Percentiles rank a stretch among this genome's conserved stretches.
These are phyloP conservation scores for Aphidius gifuensis DNA, from an alignment of 1,140 invertebrate species.

Conservation along the genomic window DNA sequence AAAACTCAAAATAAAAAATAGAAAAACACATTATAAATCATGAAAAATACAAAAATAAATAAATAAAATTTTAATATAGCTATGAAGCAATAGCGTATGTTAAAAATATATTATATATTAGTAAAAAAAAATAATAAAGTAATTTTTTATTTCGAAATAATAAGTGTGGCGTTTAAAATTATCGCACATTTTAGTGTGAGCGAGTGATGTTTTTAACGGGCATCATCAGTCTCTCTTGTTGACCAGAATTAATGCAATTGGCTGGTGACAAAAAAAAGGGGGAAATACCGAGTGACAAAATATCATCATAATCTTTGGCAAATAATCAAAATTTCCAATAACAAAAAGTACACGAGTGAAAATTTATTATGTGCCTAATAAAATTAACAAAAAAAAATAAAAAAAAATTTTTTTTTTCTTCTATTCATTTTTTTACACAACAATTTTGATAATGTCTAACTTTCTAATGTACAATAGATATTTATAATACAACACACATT, in stretches of 20 bases:
- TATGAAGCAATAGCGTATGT: too few species aligned
- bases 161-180: constrained; percentile 20
- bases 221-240: neutral
- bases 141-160: constrained; percentile 20
- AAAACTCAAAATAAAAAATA: neutral
- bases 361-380: neutral
- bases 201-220: constrained; percentile 19
- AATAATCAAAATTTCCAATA: constrained; percentile 13
- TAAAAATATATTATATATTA: neutral
- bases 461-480: too few species aligned
- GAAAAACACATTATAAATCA: neutral
- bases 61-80: too few species aligned
- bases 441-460: too few species aligned
- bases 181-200: constrained; percentile 17
- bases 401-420: too few species aligned
- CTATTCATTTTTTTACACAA: too few species aligned
- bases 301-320: constrained; percentile 23
- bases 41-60: too few species aligned
- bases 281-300: constrained; percentile 9
- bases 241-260: too few species aligned
- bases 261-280: neutral
- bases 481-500: too few species aligned
- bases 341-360: neutral
- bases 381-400: neutral
- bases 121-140: neutral